phyloP scores from a whole-genome alignment of 2,113 vertebrate genomes.

The Siniperca chuatsi region DNA sequence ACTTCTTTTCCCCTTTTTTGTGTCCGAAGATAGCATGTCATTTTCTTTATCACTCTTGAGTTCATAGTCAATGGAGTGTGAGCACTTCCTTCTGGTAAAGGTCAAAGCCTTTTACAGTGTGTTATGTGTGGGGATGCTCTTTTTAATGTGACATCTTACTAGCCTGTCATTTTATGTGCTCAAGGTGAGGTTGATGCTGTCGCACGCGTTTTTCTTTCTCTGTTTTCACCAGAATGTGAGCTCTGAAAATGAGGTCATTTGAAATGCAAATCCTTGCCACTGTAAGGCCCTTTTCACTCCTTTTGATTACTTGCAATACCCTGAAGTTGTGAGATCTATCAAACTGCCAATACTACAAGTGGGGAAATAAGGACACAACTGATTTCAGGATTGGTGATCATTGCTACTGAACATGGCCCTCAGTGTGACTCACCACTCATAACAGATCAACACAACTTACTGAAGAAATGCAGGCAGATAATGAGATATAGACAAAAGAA shows the following conservation, averaged over 20 bases:
- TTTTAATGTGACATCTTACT: slow-evolving; percentile 51
- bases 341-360: slow-evolving; percentile 77
- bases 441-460: slow-evolving; percentile 40
- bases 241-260: slow-evolving; percentile 48
- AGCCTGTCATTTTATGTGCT: slow-evolving; percentile 44
- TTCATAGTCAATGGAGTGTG: slow-evolving; percentile 52
- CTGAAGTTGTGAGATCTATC: slow-evolving; percentile 76
- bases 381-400: slow-evolving; percentile 77
- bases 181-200: slow-evolving; percentile 39
- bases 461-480: slow-evolving; percentile 29
- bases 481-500: slow-evolving; percentile 40
- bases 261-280: slow-evolving; percentile 46
- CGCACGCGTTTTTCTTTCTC: background rate
- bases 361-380: slow-evolving; percentile 74
- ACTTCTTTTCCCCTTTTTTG: background rate
- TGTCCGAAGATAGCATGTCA: slow-evolving; percentile 17
- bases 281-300: slow-evolving; percentile 37
- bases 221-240: slow-evolving; percentile 13
- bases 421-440: slow-evolving; percentile 31
- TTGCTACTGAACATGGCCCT: slow-evolving; percentile 73
- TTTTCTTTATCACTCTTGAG: slow-evolving; percentile 53
- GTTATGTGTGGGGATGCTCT: slow-evolving; percentile 34
- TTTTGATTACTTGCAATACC: slow-evolving; percentile 71
- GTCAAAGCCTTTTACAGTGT: slow-evolving; percentile 57
- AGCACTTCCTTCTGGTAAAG: slow-evolving; percentile 53